phyloP scores from a whole-genome alignment of 2,888 invertebrate species.

The Saturnia pavonia region DNA sequence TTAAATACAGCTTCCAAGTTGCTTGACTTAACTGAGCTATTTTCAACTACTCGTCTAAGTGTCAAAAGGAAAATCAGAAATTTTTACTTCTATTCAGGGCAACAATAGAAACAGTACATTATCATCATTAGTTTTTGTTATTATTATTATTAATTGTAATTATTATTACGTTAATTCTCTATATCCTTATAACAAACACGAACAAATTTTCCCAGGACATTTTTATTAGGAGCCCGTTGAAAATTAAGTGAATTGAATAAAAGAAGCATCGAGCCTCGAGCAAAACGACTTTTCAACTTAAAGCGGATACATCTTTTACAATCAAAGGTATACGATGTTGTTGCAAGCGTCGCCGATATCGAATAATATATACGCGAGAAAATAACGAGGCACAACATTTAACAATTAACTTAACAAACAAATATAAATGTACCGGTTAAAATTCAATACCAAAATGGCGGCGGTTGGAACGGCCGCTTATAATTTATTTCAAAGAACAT shows the following conservation, averaged over 20 bases:
- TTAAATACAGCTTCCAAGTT: no score
- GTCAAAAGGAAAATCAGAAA: no score
- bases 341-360: slow-evolving; percentile 55
- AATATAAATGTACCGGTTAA: slow-evolving; percentile 80
- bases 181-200: not conserved
- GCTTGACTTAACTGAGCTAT: no score
- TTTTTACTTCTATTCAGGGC: no score
- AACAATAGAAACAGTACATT: no score
- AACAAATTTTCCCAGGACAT: not conserved
- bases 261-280: slow-evolving; percentile 36
- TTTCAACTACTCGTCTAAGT: no score
- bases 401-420: slow-evolving; percentile 83
- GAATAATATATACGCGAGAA: slow-evolving; percentile 71
- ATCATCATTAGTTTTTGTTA: no score
- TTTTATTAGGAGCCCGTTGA: not conserved
- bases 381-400: slow-evolving; percentile 77
- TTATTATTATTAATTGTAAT: no score
- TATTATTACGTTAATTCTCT: no score
- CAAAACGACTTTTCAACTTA: slow-evolving; percentile 44
- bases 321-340: slow-evolving; percentile 64
- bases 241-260: not conserved
- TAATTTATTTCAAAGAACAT: slow-evolving; percentile 46
- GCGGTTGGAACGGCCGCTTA: slow-evolving; percentile 48
- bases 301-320: slow-evolving; percentile 74
- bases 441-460: slow-evolving; percentile 76